Evolutionary conservation across 2,888 invertebrate genomes (phyloP), one percentile per base, ranked within the genome.

Genomic region (Crioceris asparagi): DNA sequence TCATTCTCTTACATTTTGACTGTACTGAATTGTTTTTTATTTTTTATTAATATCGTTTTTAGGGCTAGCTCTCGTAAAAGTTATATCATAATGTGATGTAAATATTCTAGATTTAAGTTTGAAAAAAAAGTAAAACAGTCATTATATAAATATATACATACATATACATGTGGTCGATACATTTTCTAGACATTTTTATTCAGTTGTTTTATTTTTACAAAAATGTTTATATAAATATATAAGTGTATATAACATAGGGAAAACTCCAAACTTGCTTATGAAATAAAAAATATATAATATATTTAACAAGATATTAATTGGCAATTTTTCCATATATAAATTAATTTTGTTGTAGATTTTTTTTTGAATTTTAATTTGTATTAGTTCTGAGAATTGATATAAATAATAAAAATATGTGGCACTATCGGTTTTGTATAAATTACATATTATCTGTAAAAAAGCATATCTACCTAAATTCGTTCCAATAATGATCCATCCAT

Each of bases 171-270:
- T n/a, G n/a, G n/a, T n/a, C n/a, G n/a, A n/a, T n/a, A n/a, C n/a
- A 6, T 3, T 25, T 25, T n/a, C 25, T 25, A 6, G n/a, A 4
- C 3, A 25, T 25, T 4, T 25, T 4, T n/a, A n/a, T n/a, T n/a
- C n/a, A n/a, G n/a, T n/a, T n/a, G n/a, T n/a, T n/a, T n/a, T n/a
- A n/a, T n/a, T n/a, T n/a, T n/a, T n/a, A n/a, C n/a, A n/a, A n/a
- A n/a, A n/a, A n/a, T n/a, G n/a, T n/a, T n/a, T n/a, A n/a, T n/a
- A n/a, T n/a, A 39, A 42, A 41, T 44, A 43, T 37, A 45, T 47
- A 45, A 39, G 36, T 47, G 45, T 47, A 47, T 39, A 47, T 47
- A 47, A 41, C 35, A 43, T 47, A 41, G 34, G 35, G 29, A 25
- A 38, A 40, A n/a, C n/a, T n/a, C n/a, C n/a, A n/a, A n/a, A n/a